Evolutionary conservation across 2,888 invertebrate genomes (phyloP).

Genomic region (Spilosoma lubricipeda): DNA sequence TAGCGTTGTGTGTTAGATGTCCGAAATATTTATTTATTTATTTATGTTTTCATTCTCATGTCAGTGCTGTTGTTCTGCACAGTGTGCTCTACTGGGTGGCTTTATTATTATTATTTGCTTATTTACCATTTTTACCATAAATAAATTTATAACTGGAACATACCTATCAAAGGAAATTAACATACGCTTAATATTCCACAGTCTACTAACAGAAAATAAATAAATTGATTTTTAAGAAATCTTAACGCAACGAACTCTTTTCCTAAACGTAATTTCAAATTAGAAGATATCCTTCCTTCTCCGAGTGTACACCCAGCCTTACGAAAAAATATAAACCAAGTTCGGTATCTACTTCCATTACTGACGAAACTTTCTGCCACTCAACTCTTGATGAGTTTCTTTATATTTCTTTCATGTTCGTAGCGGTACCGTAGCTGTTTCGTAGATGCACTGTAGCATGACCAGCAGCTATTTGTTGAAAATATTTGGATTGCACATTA

Average conservation of each 20-base stretch:
- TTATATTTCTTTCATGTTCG: constrained; percentile 40
- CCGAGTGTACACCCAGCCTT: constrained; percentile 19
- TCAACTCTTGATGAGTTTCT: constrained; percentile 40
- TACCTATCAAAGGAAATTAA: not conserved
- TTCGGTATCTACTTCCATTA: constrained; percentile 20
- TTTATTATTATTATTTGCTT: too few species aligned
- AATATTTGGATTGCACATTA: not conserved
- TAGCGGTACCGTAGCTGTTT: constrained; percentile 26
- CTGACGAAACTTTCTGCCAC: constrained; percentile 38
- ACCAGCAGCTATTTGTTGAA: constrained; percentile 18
- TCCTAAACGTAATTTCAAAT: too few species aligned
- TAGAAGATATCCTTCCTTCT: not conserved
- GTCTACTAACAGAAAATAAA: too few species aligned
- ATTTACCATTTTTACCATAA: not conserved
- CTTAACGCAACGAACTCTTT: too few species aligned
- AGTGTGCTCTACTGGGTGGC: too few species aligned
- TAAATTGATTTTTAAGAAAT: too few species aligned
- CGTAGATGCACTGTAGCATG: constrained; percentile 36
- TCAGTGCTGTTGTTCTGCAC: too few species aligned
- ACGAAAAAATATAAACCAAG: constrained; percentile 32
- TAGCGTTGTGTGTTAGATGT: too few species aligned
- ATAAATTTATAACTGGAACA: not conserved
- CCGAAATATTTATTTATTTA: too few species aligned
- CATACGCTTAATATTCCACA: too few species aligned
- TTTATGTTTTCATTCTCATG: too few species aligned